Conservation (phyloP, 1,140 invertebrate genomes). For the Drosophila nikananu region DNA sequence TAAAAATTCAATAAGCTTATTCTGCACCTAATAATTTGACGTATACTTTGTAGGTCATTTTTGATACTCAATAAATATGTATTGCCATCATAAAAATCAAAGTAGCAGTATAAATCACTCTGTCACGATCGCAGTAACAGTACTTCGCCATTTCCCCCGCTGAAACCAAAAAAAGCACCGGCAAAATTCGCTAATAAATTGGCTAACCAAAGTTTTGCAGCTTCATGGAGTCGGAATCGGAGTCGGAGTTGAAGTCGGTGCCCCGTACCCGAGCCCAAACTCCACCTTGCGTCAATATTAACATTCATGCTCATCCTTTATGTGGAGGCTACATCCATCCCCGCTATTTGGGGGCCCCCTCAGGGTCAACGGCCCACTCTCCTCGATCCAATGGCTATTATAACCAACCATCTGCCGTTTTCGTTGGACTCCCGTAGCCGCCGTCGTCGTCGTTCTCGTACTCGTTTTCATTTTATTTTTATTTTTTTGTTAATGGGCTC, state of each 20-base stretch:
- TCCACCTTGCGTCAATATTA: constrained; percentile 77
- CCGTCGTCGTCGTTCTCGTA: neutral
- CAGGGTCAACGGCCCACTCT: constrained; percentile 72
- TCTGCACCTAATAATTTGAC: constrained; percentile 15
- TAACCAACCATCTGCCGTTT: constrained; percentile 71
- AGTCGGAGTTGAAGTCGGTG: neutral
- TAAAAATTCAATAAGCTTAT: constrained; percentile 7
- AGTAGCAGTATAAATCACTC: constrained; percentile 47
- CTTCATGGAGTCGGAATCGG: neutral
- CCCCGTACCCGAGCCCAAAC: constrained; percentile 12
- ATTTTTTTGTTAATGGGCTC: constrained; percentile 42
- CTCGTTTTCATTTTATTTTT: constrained; percentile 15
- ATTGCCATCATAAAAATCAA: constrained; percentile 35
- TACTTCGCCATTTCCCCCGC: constrained; percentile 7
- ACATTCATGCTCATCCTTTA: constrained; percentile 77
- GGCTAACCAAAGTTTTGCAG: constrained; percentile 56
- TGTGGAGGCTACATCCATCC: constrained; percentile 18
- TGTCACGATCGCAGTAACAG: constrained; percentile 47
- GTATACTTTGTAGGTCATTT: constrained; percentile 36
- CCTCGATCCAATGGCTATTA: constrained; percentile 62
- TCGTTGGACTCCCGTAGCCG: constrained; percentile 19
- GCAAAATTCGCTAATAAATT: constrained; percentile 74
- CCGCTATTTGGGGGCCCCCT: constrained; percentile 14
- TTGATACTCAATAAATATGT: constrained; percentile 40
- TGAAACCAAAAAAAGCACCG: neutral